phyloP scores from a whole-genome alignment of 2,113 vertebrate species.

The Caloenas nicobarica region DNA sequence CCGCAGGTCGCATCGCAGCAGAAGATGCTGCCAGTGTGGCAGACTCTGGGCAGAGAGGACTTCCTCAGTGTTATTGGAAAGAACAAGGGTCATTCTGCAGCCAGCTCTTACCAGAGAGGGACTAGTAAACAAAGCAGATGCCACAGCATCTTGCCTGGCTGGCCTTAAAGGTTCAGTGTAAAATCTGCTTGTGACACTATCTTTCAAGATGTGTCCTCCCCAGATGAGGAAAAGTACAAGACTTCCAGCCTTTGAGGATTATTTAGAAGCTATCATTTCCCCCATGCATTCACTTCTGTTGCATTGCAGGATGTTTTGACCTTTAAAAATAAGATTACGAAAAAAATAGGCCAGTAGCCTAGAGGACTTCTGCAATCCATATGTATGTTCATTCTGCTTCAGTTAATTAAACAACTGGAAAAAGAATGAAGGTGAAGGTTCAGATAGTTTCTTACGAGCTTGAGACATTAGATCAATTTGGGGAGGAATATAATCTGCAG shows the following conservation, averaged over 20 bases:
- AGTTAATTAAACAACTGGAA: not conserved
- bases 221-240: not conserved
- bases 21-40: not conserved
- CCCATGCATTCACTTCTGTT: not conserved
- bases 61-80: not conserved
- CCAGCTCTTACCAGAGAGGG: not conserved
- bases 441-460: not conserved
- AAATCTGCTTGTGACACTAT: not conserved
- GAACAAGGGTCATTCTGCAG: not conserved
- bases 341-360: not conserved
- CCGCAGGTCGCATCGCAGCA: not conserved
- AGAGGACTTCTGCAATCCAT: not conserved
- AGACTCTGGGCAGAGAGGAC: not conserved
- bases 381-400: not conserved
- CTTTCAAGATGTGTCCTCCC: not conserved
- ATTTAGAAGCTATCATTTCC: not conserved
- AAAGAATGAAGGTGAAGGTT: not conserved
- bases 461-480: not conserved
- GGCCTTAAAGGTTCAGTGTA: not conserved
- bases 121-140: not conserved
- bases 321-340: conserved; percentile 1
- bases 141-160: not conserved
- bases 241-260: not conserved
- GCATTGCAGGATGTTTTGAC: not conserved
- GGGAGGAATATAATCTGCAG: not conserved